A percentile compares a stretch with the other conserved stretches of the same genome.
Evolutionary conservation across 2,113 vertebrate species (phyloP).

Genomic region (Actenoides hombroni): DNA sequence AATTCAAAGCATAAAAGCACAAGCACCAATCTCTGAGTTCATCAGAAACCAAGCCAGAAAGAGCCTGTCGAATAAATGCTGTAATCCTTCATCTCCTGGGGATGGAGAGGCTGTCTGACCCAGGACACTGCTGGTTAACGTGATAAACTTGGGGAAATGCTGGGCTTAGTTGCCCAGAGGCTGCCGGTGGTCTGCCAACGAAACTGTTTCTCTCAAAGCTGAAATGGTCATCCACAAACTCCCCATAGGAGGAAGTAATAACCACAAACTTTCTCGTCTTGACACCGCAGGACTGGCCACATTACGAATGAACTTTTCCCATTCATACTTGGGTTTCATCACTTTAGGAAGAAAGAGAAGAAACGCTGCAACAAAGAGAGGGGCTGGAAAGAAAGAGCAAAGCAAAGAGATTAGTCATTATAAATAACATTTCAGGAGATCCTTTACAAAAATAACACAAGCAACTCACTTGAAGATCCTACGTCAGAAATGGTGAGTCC

Average conservation of each 20-base stretch:
- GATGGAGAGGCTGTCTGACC: neutral
- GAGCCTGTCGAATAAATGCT: neutral
- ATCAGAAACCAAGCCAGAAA: neutral
- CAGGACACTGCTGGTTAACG: neutral
- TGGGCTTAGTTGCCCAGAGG: neutral
- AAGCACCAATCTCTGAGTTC: neutral
- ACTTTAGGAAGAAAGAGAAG: neutral
- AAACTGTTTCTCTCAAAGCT: neutral
- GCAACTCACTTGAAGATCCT: neutral
- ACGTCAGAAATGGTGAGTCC: neutral
- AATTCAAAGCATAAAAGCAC: neutral
- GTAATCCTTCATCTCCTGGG: neutral
- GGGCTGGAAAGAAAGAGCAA: neutral
- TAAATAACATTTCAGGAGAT: neutral
- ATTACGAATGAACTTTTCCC: constrained; percentile 18
- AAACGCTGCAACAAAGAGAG: neutral
- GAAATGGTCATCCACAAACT: constrained; percentile 29
- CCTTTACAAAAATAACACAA: constrained; percentile 32
- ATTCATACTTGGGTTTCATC: constrained; percentile 43
- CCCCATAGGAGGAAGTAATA: constrained; percentile 39
- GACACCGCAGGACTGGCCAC: neutral
- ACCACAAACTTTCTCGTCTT: constrained; percentile 14
- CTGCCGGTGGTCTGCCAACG: neutral
- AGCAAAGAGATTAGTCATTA: neutral
- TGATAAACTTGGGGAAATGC: neutral